Conservation (phyloP, 2,113 vertebrate species). For the Syngnathus scovelli region DNA sequence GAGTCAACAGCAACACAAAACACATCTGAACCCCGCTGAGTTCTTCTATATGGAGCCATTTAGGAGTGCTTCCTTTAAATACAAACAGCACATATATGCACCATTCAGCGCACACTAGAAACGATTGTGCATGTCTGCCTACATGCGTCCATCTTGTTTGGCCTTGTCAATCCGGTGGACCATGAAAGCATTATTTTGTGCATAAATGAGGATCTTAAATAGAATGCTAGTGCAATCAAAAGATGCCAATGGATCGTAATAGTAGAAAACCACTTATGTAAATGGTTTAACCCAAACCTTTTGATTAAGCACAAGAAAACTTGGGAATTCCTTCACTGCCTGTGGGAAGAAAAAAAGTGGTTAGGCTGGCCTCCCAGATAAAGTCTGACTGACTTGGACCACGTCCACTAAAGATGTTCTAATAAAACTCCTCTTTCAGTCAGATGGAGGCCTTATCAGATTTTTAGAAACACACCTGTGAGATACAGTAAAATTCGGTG, state of each 20-base stretch:
- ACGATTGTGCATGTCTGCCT: constrained; percentile 25
- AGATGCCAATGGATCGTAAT: not conserved
- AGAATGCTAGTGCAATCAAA: not conserved
- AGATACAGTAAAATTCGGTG: not conserved
- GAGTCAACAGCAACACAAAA: constrained; percentile 60
- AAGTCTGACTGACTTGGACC: constrained; percentile 4
- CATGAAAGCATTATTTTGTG: not conserved
- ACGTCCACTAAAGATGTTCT: not conserved
- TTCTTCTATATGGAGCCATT: constrained; percentile 47
- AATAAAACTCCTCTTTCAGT: not conserved
- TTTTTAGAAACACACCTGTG: not conserved
- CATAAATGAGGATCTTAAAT: not conserved
- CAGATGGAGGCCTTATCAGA: not conserved
- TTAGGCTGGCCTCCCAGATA: constrained; percentile 2
- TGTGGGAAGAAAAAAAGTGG: not conserved
- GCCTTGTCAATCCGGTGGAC: constrained; percentile 21
- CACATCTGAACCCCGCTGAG: constrained; percentile 51
- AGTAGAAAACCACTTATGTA: not conserved
- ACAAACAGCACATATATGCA: constrained; percentile 36
- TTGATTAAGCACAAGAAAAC: not conserved
- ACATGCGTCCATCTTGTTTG: constrained; percentile 26
- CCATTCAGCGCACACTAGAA: constrained; percentile 33
- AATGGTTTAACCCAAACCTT: not conserved
- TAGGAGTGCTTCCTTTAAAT: constrained; percentile 46
- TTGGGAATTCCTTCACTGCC: not conserved